Conservation (phyloP, 2,888 invertebrate species). For the Noctua fimbriata region DNA sequence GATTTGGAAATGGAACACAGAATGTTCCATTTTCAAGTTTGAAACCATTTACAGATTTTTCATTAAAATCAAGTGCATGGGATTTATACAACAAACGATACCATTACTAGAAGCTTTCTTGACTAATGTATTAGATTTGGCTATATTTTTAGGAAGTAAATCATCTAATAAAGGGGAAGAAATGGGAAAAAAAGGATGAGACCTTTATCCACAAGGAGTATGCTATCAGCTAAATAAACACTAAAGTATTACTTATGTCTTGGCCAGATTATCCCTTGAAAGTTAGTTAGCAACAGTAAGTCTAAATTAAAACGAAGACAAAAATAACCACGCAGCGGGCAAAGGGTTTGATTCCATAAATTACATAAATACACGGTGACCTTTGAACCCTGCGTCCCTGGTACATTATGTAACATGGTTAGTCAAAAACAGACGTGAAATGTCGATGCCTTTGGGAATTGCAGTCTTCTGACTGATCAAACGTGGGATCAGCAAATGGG, state of each 20-base stretch:
- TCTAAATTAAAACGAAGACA: slow-evolving; percentile 1
- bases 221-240: background rate
- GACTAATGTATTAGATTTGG: background rate
- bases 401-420: slow-evolving; percentile 17
- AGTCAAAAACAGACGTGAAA: slow-evolving; percentile 11
- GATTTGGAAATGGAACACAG: slow-evolving; percentile 18
- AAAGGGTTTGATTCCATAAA: slow-evolving; percentile 18
- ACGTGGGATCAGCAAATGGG: background rate
- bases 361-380: slow-evolving; percentile 35
- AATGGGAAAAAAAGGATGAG: background rate
- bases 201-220: background rate
- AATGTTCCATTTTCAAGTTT: background rate
- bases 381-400: slow-evolving; percentile 19
- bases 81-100: background rate
- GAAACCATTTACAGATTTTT: background rate
- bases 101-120: background rate
- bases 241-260: background rate
- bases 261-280: no score
- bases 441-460: slow-evolving; percentile 17
- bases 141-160: background rate
- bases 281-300: slow-evolving; percentile 24
- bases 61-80: background rate
- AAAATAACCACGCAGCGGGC: slow-evolving; percentile 7
- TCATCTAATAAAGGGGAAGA: background rate
- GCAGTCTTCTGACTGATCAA: slow-evolving; percentile 25